Percentiles rank a stretch among this genome's conserved stretches.
Evolutionary conservation across 2,888 invertebrate genomes (phyloP).

Genomic region (Rhagophthalmus giganteus): DNA sequence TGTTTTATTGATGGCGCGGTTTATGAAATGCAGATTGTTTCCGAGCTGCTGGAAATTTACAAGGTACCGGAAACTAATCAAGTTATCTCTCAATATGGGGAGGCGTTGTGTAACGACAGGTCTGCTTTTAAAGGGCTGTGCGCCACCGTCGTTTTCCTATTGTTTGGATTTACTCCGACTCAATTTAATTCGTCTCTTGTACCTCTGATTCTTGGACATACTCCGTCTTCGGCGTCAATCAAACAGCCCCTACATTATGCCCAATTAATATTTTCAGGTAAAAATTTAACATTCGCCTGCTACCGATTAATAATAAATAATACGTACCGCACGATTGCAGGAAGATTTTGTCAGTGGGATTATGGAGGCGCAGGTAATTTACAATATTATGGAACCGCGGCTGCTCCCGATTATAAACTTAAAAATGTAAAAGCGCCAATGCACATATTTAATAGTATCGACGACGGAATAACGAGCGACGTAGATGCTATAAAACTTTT

Average conservation of each 20-base stretch:
- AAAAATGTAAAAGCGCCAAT: too few relatives aligned
- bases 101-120: neutral
- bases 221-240: conserved; percentile 56
- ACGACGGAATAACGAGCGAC: too few relatives aligned
- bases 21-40: neutral
- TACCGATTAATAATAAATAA: too few relatives aligned
- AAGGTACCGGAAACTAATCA: neutral
- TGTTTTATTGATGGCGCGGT: too few relatives aligned
- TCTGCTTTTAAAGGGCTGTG: neutral
- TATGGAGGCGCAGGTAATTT: too few relatives aligned
- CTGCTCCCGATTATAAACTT: too few relatives aligned
- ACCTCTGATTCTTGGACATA: conserved; percentile 40
- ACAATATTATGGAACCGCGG: too few relatives aligned
- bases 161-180: neutral
- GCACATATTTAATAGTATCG: too few relatives aligned
- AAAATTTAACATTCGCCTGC: too few relatives aligned
- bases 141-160: neutral
- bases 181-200: conserved; percentile 40
- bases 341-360: too few relatives aligned
- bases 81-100: neutral
- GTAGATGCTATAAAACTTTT: too few relatives aligned
- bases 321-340: too few relatives aligned
- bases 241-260: conserved; percentile 72
- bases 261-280: conserved; percentile 60
- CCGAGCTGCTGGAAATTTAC: neutral